Conservation (phyloP, 53 echinoderm and acorn worm genomes). For the Patiria pectinifera region DNA sequence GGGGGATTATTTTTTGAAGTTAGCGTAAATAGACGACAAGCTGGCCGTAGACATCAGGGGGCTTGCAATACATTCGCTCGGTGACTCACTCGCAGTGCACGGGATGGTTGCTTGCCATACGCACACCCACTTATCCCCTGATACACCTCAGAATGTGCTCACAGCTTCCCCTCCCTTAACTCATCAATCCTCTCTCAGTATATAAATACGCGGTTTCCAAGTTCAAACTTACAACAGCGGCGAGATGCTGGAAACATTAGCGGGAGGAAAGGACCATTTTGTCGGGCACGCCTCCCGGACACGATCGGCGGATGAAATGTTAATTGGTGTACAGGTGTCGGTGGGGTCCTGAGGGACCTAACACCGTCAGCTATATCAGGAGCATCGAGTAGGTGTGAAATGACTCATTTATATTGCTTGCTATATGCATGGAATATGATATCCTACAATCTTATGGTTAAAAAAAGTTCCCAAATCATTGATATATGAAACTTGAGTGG, state of each 20-base stretch:
- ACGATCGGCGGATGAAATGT: neutral
- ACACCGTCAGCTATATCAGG: neutral
- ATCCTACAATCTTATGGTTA: too few relatives aligned
- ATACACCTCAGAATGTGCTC: too few relatives aligned
- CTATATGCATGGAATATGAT: neutral
- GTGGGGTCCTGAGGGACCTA: neutral
- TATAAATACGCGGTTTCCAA: neutral
- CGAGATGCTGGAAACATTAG: neutral
- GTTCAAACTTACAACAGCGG: neutral
- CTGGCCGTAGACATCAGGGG: too few relatives aligned
- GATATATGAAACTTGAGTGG: too few relatives aligned
- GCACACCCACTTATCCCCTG: too few relatives aligned
- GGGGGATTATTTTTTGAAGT: too few relatives aligned
- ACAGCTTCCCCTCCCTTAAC: neutral
- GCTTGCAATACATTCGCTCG: too few relatives aligned
- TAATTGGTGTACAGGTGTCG: constrained; percentile 21
- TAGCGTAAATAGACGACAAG: too few relatives aligned
- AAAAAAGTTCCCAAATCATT: too few relatives aligned
- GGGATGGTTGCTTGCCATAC: too few relatives aligned
- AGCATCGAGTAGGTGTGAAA: neutral
- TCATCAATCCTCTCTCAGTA: neutral
- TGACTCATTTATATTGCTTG: constrained; percentile 5
- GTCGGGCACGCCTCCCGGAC: constrained; percentile 3
- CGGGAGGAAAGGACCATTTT: constrained; percentile 13
- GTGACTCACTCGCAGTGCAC: too few relatives aligned